phyloP scores from a whole-genome alignment of 2,113 vertebrate genomes.

The Gobio gobio region DNA sequence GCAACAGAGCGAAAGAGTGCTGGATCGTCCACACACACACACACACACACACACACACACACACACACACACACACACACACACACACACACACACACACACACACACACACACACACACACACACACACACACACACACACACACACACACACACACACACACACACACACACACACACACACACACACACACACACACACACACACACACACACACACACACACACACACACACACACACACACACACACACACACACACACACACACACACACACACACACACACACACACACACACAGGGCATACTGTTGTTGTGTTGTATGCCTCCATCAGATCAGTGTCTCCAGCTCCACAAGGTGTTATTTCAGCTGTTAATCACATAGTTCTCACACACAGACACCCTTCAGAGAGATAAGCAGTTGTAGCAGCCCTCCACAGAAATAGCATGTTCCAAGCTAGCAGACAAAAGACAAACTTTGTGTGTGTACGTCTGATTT shows the following conservation, averaged over 20 bases:
- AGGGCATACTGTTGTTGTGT: background rate
- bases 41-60: too few species aligned
- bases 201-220: background rate
- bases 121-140: background rate
- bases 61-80: too few species aligned
- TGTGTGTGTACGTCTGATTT: conserved; percentile 11
- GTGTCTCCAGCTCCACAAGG: conserved; percentile 35
- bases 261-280: background rate
- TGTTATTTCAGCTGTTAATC: conserved; percentile 46
- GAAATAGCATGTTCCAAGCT: conserved; percentile 32
- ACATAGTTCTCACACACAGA: conserved; percentile 35
- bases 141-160: too few species aligned
- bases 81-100: background rate
- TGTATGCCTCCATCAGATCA: conserved; percentile 20
- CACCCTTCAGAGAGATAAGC: conserved; percentile 10
- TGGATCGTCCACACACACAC: background rate
- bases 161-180: background rate
- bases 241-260: too few species aligned
- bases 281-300: background rate
- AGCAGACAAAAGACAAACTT: conserved; percentile 8
- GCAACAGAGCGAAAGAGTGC: background rate
- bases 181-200: too few species aligned
- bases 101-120: background rate
- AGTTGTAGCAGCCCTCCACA: conserved; percentile 21
- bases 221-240: too few species aligned